Conservation (phyloP, 2,113 vertebrate genomes). For the Sprattus sprattus region DNA sequence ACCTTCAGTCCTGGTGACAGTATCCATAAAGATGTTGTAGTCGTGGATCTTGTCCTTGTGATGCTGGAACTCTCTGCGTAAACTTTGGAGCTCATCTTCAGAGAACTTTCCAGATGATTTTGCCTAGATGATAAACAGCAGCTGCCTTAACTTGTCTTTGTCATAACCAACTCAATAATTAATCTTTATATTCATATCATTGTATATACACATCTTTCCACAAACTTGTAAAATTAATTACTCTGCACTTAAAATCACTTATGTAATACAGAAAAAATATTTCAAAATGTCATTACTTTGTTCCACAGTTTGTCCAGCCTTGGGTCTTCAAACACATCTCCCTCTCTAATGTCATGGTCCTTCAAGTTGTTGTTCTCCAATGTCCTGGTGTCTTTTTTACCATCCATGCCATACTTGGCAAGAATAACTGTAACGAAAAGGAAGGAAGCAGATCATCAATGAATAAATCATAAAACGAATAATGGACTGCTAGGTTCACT, state of each 20-base stretch:
- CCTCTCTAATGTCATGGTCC: slow-evolving; percentile 71
- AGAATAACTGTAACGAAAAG: slow-evolving; percentile 78
- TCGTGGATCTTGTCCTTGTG: slow-evolving; percentile 88
- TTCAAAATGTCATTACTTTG: slow-evolving; percentile 72
- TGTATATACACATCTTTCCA: no score
- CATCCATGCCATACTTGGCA: slow-evolving; percentile 91
- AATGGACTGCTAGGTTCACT: no score
- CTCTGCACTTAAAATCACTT: no score
- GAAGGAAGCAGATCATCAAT: not conserved
- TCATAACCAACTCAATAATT: not conserved
- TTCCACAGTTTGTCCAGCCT: slow-evolving; percentile 94
- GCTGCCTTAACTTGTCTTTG: not conserved
- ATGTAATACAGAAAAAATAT: not conserved
- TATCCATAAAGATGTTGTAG: slow-evolving; percentile 88
- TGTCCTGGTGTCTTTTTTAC: slow-evolving; percentile 79
- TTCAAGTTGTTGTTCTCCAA: slow-evolving; percentile 80
- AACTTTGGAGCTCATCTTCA: slow-evolving; percentile 80
- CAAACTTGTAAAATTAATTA: no score
- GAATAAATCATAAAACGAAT: no score
- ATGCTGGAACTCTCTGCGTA: slow-evolving; percentile 89
- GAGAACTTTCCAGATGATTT: slow-evolving; percentile 92
- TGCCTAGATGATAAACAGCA: slow-evolving; percentile 70
- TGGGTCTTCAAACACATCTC: slow-evolving; percentile 84
- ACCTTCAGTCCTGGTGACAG: slow-evolving; percentile 89
- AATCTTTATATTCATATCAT: no score